These are phyloP conservation scores for Scytalopus superciliaris DNA, from an alignment of 2,113 vertebrate species.

Conservation along the genomic window DNA sequence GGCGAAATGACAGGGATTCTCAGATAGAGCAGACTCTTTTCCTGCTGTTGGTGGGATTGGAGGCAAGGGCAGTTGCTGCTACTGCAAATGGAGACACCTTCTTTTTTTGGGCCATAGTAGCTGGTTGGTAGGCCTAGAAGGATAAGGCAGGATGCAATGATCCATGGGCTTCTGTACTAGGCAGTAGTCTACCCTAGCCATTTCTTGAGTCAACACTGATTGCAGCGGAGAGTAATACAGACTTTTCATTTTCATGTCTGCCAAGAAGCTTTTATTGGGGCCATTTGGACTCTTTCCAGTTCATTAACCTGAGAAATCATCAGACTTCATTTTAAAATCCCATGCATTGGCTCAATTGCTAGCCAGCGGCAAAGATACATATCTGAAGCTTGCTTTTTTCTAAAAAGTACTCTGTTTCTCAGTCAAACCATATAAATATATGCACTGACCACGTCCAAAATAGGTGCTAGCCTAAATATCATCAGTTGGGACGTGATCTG, in stretches of 20 bases:
- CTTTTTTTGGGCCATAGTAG: neutral
- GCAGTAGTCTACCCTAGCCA: neutral
- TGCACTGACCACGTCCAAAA: neutral
- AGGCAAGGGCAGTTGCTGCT: neutral
- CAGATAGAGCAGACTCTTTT: neutral
- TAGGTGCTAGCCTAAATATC: neutral
- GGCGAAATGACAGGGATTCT: neutral
- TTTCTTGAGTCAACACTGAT: neutral
- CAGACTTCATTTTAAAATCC: neutral
- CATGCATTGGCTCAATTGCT: neutral
- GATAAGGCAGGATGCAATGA: neutral
- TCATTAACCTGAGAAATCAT: neutral
- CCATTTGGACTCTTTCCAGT: neutral
- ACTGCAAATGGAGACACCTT: neutral
- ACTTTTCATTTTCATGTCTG: neutral
- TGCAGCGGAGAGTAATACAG: neutral
- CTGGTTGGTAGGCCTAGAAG: neutral
- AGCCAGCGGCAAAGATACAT: neutral
- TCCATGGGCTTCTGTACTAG: neutral
- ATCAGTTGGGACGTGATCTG: neutral
- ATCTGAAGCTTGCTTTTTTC: neutral
- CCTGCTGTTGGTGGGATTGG: neutral
- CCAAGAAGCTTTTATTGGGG: neutral
- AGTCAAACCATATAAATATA: neutral
- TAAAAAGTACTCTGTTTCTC: neutral